Percentiles rank a stretch among this genome's conserved stretches.
These are phyloP conservation scores for Nasonia longicornis DNA, from an alignment of 1,140 invertebrate species.

Conservation along the genomic window DNA sequence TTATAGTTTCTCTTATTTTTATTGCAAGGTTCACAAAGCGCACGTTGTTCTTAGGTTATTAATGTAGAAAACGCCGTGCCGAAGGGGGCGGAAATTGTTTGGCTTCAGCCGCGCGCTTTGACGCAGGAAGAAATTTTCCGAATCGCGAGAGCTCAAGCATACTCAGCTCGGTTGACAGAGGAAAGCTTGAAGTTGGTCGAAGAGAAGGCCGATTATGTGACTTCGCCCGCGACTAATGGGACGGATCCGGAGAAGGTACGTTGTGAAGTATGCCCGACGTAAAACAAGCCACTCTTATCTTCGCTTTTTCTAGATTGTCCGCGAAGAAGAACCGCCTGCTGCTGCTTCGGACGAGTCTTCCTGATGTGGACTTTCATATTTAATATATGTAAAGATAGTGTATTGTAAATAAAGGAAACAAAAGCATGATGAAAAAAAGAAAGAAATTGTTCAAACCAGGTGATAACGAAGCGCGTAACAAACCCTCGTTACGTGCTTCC, in stretches of 20 bases:
- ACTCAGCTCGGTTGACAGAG: slow-evolving; percentile 10
- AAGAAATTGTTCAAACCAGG: no score
- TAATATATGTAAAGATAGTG: background rate
- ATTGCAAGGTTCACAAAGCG: background rate
- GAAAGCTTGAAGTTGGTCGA: background rate
- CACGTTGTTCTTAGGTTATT: background rate
- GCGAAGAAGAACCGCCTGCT: background rate
- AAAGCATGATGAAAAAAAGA: background rate
- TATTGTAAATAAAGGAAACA: background rate
- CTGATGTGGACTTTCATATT: background rate
- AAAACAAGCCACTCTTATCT: no score
- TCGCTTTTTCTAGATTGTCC: background rate
- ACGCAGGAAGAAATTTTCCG: slow-evolving; percentile 1
- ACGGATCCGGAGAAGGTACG: background rate
- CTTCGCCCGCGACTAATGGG: background rate
- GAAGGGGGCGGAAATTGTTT: background rate
- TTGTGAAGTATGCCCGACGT: no score
- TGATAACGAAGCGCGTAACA: no score
- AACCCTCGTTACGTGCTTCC: no score
- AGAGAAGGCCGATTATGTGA: background rate
- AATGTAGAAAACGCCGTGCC: background rate
- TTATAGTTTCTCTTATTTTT: background rate
- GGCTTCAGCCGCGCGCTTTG: slow-evolving; percentile 2
- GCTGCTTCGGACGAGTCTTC: background rate
- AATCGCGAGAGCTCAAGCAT: slow-evolving; percentile 23